Conservation (phyloP, 2,888 invertebrate species). For the Congeria kusceri region DNA sequence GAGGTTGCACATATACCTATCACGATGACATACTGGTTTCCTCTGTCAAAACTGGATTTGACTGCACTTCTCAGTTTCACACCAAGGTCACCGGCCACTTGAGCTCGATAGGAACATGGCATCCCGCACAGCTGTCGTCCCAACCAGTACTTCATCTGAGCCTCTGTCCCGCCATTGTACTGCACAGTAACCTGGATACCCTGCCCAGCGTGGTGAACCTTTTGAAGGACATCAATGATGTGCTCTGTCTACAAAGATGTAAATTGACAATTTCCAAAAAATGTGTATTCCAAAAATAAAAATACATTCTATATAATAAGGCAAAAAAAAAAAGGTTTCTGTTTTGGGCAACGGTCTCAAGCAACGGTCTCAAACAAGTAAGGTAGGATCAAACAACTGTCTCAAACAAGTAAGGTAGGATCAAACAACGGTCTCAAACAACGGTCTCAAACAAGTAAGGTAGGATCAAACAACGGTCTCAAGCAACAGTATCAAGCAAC, state of each 20-base stretch:
- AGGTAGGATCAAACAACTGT: too few relatives aligned
- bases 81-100: conserved; percentile 64
- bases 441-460: too few relatives aligned
- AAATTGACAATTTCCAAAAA: too few relatives aligned
- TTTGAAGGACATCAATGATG: conserved; percentile 58
- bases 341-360: too few relatives aligned
- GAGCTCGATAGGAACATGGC: conserved; percentile 50
- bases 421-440: too few relatives aligned
- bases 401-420: too few relatives aligned
- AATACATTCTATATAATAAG: too few relatives aligned
- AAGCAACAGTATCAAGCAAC: too few relatives aligned
- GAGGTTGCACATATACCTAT: conserved; percentile 69
- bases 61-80: conserved; percentile 64
- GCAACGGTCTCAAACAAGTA: too few relatives aligned
- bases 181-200: conserved; percentile 59
- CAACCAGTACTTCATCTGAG: conserved; percentile 70
- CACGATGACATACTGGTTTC: conserved; percentile 64
- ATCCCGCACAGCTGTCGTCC: conserved; percentile 43
- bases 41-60: conserved; percentile 57
- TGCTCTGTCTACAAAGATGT: conserved; percentile 68
- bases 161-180: conserved; percentile 64
- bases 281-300: too few relatives aligned
- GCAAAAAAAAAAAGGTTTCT: too few relatives aligned
- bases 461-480: too few relatives aligned
- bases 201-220: conserved; percentile 21